Evolutionary conservation across 2,888 invertebrate species (phyloP), one percentile per base, ranked within the genome.

Genomic region (Stratiomys singularior): DNA sequence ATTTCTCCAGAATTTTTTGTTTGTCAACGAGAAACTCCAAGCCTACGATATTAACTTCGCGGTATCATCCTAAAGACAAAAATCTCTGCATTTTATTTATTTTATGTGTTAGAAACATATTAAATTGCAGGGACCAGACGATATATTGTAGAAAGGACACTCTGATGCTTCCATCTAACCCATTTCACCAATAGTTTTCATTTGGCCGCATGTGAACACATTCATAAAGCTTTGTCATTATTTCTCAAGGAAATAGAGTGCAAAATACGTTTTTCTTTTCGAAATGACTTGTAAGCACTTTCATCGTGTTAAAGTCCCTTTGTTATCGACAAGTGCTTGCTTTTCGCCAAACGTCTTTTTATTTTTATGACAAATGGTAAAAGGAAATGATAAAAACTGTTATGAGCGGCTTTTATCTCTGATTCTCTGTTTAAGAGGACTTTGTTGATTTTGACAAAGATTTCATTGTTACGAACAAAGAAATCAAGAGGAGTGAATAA

Each of bases 251-350:
- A 52, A 13, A 52, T 52, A 13, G 52, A 52, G 52, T 52, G 52
- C 52, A 52, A 52, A 52, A 52, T 52, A 52, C 52, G 15, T 52
- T 52, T 18, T 52, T 52, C 52, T n/a, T 52, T 52, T 52, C n/a
- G 15, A 52, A 52, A 52, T 18, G 18, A n/a, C 52, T 52, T 52
- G 52, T 52, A 52, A 52, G 52, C 18, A 52, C 52, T 52, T 15
- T 52, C 15, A 4, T 3, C 7, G 18, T 52, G 7, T 52, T 13
- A 52, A 52, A 52, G 52, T 52, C 52, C 52, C 15, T 52, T 52
- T 52, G 52, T 52, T 18, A 52, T 52, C 52, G 52, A 52, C 52
- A 52, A 52, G 52, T 52, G 52, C 52, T 52, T 37, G 5, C 37
- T 37, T 52, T 52, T 52, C 52, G 15, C n/a, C n/a, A 52, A 13